These are phyloP conservation scores for Laspeyria flexula DNA, from an alignment of 2,888 invertebrate species.

Conservation along the genomic window DNA sequence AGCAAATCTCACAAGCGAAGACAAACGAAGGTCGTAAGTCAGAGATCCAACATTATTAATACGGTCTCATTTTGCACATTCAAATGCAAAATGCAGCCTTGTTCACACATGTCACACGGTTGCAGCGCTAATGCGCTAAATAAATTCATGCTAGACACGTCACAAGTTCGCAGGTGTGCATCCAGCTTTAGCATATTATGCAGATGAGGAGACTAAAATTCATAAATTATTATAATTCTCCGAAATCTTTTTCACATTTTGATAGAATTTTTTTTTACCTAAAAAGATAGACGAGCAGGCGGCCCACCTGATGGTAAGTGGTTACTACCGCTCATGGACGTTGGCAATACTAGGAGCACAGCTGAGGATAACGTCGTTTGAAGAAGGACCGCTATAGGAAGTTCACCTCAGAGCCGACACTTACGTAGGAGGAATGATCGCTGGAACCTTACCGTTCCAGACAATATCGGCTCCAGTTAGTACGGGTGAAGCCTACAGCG, in stretches of 20 bases:
- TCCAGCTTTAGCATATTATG: constrained; percentile 48
- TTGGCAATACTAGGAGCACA: no score
- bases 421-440: no score
- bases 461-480: no score
- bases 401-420: no score
- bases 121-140: constrained; percentile 52
- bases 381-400: no score
- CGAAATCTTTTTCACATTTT: constrained; percentile 33
- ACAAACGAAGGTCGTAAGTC: constrained; percentile 24
- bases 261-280: no score
- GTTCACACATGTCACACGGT: constrained; percentile 47
- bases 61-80: constrained; percentile 48
- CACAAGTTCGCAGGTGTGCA: constrained; percentile 46
- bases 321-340: no score
- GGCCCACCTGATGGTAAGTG: no score
- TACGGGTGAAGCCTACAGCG: no score
- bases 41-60: constrained; percentile 43
- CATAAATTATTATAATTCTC: constrained; percentile 25
- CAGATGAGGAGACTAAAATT: constrained; percentile 41
- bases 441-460: no score
- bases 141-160: constrained; percentile 63
- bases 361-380: no score
- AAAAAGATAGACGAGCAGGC: no score
- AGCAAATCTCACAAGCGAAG: constrained; percentile 4
- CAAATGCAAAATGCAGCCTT: constrained; percentile 54